phyloP scores from a whole-genome alignment of 2,113 vertebrate species.

The Zosterops pallidus region DNA sequence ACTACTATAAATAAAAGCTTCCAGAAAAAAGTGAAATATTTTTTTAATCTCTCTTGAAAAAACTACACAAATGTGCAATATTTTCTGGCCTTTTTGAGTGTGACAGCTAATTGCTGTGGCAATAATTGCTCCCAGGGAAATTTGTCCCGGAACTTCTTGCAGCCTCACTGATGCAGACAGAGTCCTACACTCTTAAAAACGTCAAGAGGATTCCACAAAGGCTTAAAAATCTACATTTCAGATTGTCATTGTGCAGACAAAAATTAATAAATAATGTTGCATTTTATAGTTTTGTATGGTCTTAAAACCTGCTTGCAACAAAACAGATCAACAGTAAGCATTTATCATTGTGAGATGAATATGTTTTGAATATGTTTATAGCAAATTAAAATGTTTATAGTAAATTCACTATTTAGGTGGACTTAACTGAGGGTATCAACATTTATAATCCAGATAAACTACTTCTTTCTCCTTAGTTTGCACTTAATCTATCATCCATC shows the following conservation, averaged over 20 bases:
- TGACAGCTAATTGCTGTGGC: not conserved
- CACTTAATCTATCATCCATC: not conserved
- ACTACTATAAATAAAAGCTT: not conserved
- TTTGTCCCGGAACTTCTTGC: not conserved
- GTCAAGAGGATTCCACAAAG: not conserved
- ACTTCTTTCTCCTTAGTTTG: not conserved
- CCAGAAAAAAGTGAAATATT: not conserved
- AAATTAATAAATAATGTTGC: not conserved
- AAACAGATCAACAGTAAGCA: not conserved
- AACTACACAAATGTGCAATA: not conserved
- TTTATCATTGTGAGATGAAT: not conserved
- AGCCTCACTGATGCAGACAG: not conserved
- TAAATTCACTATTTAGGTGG: not conserved
- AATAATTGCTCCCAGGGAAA: not conserved
- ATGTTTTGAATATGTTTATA: not conserved
- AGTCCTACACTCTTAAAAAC: not conserved
- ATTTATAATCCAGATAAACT: not conserved
- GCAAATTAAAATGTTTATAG: not conserved
- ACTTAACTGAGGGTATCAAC: not conserved
- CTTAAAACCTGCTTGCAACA: not conserved
- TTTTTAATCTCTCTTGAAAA: not conserved
- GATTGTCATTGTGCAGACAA: not conserved
- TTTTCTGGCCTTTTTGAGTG: not conserved
- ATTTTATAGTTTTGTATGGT: not conserved
- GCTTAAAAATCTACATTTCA: not conserved